Evolutionary conservation across 2,797 vertebrate species (phyloP), one percentile per base, ranked within the genome.

Genomic region (Catharus ustulatus): DNA sequence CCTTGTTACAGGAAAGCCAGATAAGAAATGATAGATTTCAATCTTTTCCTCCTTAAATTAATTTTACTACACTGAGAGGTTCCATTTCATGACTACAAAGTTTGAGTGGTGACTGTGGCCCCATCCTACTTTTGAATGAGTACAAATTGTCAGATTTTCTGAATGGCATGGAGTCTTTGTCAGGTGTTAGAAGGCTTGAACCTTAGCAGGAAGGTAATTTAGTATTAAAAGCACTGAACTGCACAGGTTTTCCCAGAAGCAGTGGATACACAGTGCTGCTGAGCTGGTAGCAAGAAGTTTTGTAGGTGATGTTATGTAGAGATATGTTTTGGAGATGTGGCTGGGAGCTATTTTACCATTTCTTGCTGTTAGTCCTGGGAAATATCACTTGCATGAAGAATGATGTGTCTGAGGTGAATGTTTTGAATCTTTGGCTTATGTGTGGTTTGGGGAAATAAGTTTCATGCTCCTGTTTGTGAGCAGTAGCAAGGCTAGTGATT

Each of bases 341-440:
- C 55, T 83, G 55, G 73, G 72, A 84, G 59, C 69, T 75, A 42
- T 46, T 88, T 22, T 29, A 48, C 2, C 20, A 32, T 91, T 89
- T 95, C 84, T 77, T 96, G 93, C 66, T 87, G 1, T 80, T 92
- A 10, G 19, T 58, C 67, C 73, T 61, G 68, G 90, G 92, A 82
- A 81, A 42, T 82, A 59, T 22, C 55, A 18, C 82, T 94, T 75
- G 54, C 24, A 8, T 48, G 72, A 85, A 73, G 83, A 84, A 61
- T 36, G 75, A 51, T 79, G 87, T 74, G 92, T 59, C 58, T 40
- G 80, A 82, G 74, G 42, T 75, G 61, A 72, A 59, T 68, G 58
- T 48, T 90, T 77, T 46, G 61, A 54, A 68, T 89, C 83, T 87
- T 92, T 90, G 55, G 18, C 32, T 87, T 79, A 7, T 46, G 9